Evolutionary conservation across 2,888 invertebrate species (phyloP), one percentile per base, ranked within the genome.

Genomic region (Drosophila mimica): DNA sequence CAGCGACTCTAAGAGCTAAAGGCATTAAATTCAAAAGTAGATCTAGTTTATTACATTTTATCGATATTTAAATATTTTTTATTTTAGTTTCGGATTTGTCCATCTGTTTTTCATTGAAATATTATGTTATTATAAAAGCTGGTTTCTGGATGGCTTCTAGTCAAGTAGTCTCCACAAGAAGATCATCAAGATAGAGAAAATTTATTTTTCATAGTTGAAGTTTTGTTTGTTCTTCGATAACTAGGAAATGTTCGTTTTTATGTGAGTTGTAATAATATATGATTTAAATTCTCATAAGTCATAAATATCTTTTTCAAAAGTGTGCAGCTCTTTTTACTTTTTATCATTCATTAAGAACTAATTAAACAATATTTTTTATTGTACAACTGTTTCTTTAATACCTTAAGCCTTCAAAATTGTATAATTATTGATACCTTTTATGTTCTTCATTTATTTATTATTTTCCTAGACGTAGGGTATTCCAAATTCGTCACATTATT

Each of bases 391-490:
- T 38, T 17, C 17, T 40, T n/a, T 2, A 4, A 40, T n/a, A n/a
- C 1, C 11, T 40, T n/a, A 1, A 9, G 4, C 2, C 2, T n/a
- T n/a, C 5, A n/a, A 40, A 9, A 2, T 7, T 11, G 0, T n/a
- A 2, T 43, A n/a, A 11, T 4, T 5, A 1, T 11, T 43, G 2
- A 11, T 11, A 6, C 5, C n/a, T 13, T 20, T 11, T 43, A 11
- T 11, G 11, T 4, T 52, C 38, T 11, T 52, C 3, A 17, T 3
- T 20, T 28, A 17, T 6, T 36, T 28, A 33, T 13, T 13, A 13
- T 38, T 13, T 38, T 11, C 3, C 5, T 6, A 30, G 0, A 36
- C 8, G 3, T n/a, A 75, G 66, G 1, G 63, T 48, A 78, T 71
- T n/a, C 0, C 1, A 17, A 25, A 1, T 34, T 46, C 43, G 66